These are phyloP conservation scores for Ridgeia piscesae DNA, from an alignment of 1,140 invertebrate genomes.

Conservation along the genomic window DNA sequence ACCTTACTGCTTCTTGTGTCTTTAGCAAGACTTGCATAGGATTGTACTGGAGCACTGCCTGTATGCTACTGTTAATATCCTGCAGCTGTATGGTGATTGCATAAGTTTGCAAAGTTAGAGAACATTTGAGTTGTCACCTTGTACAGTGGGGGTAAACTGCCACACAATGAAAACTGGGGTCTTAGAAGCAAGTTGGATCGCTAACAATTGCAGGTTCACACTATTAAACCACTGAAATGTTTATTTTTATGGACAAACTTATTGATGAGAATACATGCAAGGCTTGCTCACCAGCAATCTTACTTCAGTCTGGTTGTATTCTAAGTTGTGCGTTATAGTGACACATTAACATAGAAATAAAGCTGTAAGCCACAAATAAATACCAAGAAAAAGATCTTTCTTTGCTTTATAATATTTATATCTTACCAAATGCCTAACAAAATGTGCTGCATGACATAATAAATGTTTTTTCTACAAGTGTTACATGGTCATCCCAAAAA, in stretches of 20 bases:
- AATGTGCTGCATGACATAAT: background rate
- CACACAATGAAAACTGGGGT: no score
- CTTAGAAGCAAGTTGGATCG: no score
- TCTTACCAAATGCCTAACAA: background rate
- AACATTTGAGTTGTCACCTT: no score
- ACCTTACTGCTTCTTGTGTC: background rate
- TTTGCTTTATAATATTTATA: background rate
- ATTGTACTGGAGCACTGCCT: background rate
- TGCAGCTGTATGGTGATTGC: background rate
- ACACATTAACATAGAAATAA: background rate
- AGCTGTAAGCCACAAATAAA: background rate
- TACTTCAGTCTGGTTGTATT: background rate
- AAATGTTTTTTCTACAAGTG: background rate
- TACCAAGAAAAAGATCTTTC: no score
- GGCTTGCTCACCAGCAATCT: background rate
- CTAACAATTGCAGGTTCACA: no score
- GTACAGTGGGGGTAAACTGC: no score
- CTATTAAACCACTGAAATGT: no score
- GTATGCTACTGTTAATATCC: background rate
- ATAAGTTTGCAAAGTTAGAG: no score
- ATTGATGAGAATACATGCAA: background rate
- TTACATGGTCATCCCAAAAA: background rate
- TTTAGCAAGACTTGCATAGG: background rate
- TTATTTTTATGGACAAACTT: no score
- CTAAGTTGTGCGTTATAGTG: background rate